phyloP scores from a whole-genome alignment of 2,113 vertebrate genomes.

The Myiopsitta monachus region DNA sequence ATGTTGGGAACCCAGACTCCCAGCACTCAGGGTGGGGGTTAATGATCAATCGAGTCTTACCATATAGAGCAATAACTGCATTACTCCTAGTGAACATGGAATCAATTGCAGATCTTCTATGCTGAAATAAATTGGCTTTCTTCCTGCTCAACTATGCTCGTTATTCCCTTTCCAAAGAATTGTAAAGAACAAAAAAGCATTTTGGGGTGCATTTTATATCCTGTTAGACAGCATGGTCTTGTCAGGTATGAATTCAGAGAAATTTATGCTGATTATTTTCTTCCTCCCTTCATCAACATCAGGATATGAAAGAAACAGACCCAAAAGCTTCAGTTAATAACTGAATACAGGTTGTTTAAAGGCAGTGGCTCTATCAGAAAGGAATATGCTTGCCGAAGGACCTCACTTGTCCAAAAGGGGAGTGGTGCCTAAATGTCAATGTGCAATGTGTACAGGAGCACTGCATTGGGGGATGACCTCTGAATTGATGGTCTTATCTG shows the following conservation, averaged over 20 bases:
- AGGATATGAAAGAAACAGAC: not conserved
- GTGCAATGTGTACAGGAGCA: not conserved
- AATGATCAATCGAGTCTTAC: not conserved
- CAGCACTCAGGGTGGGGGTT: not conserved
- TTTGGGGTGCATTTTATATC: not conserved
- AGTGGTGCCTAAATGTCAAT: not conserved
- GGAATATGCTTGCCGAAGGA: not conserved
- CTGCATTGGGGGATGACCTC: not conserved
- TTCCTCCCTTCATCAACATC: not conserved
- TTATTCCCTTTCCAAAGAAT: conserved; percentile 14
- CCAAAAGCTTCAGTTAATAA: not conserved
- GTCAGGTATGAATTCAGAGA: not conserved
- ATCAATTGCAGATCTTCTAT: conserved; percentile 2
- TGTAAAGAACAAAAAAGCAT: not conserved
- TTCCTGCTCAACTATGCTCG: not conserved
- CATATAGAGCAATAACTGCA: conserved; percentile 48
- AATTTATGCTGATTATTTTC: not conserved
- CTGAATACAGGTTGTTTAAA: not conserved
- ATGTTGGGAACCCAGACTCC: not conserved
- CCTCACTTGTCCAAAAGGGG: not conserved
- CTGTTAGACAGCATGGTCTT: not conserved
- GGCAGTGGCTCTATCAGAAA: not conserved
- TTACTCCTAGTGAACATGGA: not conserved
- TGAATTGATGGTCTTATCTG: not conserved
- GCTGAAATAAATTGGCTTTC: conserved; percentile 33